Evolutionary conservation across 2,888 invertebrate genomes (phyloP).

Genomic region (Autographa gamma): DNA sequence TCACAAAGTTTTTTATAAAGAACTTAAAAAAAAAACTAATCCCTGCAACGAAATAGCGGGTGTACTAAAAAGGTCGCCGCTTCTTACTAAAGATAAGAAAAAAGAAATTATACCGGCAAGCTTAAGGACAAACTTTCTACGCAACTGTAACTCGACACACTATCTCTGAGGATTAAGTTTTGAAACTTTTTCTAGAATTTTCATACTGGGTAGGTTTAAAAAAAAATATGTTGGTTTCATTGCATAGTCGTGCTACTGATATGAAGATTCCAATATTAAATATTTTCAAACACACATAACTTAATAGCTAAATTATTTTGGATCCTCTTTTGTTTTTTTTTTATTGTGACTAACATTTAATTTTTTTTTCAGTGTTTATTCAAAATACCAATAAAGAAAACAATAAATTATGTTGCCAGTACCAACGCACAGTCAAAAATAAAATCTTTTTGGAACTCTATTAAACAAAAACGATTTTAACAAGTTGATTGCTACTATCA

Average conservation of each 20-base stretch:
- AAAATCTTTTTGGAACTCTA: not conserved
- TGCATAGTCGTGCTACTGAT: not conserved
- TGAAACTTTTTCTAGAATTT: slow-evolving; percentile 23
- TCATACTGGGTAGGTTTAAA: slow-evolving; percentile 4
- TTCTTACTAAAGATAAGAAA: slow-evolving; percentile 39
- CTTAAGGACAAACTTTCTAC: slow-evolving; percentile 51
- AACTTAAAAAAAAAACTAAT: slow-evolving; percentile 25
- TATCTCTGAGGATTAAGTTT: slow-evolving; percentile 44
- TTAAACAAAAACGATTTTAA: not conserved
- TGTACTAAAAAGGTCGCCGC: slow-evolving; percentile 28
- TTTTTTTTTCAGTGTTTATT: too few relatives aligned
- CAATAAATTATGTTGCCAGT: too few relatives aligned
- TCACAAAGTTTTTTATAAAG: not conserved
- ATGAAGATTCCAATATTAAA: not conserved
- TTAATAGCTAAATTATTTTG: too few relatives aligned
- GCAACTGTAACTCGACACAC: slow-evolving; percentile 45
- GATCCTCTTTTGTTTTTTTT: not conserved
- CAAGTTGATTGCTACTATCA: not conserved
- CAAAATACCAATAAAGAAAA: too few relatives aligned
- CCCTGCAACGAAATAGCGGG: slow-evolving; percentile 21
- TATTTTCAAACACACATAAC: not conserved
- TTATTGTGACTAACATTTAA: too few relatives aligned
- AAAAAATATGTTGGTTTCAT: not conserved
- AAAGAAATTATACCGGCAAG: slow-evolving; percentile 53
- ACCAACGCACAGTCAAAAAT: not conserved